A percentile compares a stretch with the other conserved stretches of the same genome.
Evolutionary conservation across 2,113 vertebrate genomes (phyloP).

Genomic region (Nycticorax nycticorax): DNA sequence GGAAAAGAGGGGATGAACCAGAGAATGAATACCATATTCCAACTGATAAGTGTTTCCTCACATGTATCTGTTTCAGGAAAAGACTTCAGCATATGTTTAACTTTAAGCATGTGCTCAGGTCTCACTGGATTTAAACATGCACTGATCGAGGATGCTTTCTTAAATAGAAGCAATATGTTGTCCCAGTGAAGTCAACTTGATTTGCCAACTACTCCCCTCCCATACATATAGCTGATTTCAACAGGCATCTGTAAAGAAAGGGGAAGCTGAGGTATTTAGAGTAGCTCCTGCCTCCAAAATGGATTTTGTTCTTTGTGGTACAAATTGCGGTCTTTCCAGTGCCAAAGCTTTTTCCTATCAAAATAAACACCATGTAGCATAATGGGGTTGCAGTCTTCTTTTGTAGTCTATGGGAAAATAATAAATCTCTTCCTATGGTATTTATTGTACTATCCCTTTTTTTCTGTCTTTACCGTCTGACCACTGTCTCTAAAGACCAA

Average conservation of each 20-base stretch:
- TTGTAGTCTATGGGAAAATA: not conserved
- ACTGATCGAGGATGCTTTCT: not conserved
- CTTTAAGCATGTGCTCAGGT: conserved; percentile 41
- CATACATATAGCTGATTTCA: not conserved
- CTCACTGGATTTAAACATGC: conserved; percentile 34
- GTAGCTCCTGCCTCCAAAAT: not conserved
- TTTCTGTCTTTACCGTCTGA: not conserved
- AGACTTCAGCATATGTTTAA: conserved; percentile 29
- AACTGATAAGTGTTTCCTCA: conserved; percentile 21
- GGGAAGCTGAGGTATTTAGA: not conserved
- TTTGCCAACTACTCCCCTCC: not conserved
- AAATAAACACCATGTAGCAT: not conserved
- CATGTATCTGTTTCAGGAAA: conserved; percentile 35
- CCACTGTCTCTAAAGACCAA: not conserved
- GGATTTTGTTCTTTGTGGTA: not conserved
- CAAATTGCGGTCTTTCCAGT: not conserved
- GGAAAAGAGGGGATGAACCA: not conserved
- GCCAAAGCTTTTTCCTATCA: not conserved
- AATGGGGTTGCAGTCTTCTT: not conserved
- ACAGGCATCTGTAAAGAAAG: not conserved
- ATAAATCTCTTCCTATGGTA: not conserved
- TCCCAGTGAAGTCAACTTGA: not conserved
- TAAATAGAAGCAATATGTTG: conserved; percentile 49
- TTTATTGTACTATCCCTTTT: not conserved
- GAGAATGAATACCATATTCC: conserved; percentile 28